phyloP scores from a whole-genome alignment of 2,113 vertebrate genomes.

The Onychostoma macrolepis region DNA sequence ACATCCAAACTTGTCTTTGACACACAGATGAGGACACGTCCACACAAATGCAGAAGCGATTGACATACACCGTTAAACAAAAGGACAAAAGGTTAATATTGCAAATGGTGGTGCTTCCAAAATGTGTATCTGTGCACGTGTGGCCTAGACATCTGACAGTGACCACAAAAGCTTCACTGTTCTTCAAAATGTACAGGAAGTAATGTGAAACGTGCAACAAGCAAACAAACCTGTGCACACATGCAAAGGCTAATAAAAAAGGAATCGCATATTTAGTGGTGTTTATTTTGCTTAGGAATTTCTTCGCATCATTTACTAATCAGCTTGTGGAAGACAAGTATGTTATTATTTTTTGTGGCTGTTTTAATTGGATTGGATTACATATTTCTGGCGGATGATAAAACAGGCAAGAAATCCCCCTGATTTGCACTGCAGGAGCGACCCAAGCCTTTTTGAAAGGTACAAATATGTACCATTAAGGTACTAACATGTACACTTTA shows the following conservation, averaged over 20 bases:
- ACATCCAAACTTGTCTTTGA: background rate
- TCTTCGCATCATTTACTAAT: background rate
- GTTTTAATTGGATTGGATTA: background rate
- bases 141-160: background rate
- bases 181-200: background rate
- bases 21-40: background rate
- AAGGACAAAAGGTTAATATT: background rate
- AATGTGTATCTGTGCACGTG: background rate
- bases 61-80: background rate
- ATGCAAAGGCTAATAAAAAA: background rate
- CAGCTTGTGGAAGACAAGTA: background rate
- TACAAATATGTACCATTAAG: too few species aligned
- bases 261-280: background rate
- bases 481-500: too few species aligned
- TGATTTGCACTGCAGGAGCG: background rate
- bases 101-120: background rate
- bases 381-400: background rate
- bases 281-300: background rate
- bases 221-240: background rate
- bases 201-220: background rate
- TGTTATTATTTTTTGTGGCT: background rate
- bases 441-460: background rate
- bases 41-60: slow-evolving; percentile 29
- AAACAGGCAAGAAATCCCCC: background rate
- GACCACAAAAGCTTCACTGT: slow-evolving; percentile 13